Base-by-base conservation (phyloP, 1,140 invertebrate genomes). In the Plectrocnemia conspersa region DNA sequence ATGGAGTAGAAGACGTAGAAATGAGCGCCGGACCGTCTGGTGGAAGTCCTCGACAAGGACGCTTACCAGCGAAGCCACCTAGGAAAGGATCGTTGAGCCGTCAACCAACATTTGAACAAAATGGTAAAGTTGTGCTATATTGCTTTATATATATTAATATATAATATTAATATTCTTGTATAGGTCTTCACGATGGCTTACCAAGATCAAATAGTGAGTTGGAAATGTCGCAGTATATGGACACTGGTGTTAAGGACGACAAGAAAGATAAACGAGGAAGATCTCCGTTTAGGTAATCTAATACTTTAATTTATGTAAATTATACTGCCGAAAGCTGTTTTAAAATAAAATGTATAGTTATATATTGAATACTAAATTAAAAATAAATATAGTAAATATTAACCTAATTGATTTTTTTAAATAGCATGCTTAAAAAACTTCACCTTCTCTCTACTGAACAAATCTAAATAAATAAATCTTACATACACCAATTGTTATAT, bases 201-300 rank as follows among this genome's bases (percentile, higher is more conserved):
- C 79, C 88, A 52, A 74, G 85, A 3, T 84, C 84, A 0, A 81
- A 82, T 0, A 89, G 85, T 57, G 88, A 90, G 56, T 69, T 82
- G 0, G 84, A 91, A 62, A 78, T 88, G 68, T 77, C 83, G 16
- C 76, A 80, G 18, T 82, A 85, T 58, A 63, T 71, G n/a, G 78
- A 80, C 9, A 63, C 73, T 2, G 77, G 76, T 3, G 75, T 78
- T 24, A 77, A 77, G 64, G 79, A 81, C 25, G 85, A 91, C 23
- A 85, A 90, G 47, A 89, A 91, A 63, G 73, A 76, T 24, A 93
- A 93, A 65, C 86, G 91, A 11, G 90, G 91, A 35, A 79, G 89
- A 63, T 93, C 90, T 25, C 91, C 91, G 18, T 95, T 95, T 71
- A 88, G 88, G 86, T 91, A 76, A 36, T 19, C n/a, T 19, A 33